Evolutionary conservation across 2,888 invertebrate species (phyloP).

Genomic region (Schizaphis graminum): DNA sequence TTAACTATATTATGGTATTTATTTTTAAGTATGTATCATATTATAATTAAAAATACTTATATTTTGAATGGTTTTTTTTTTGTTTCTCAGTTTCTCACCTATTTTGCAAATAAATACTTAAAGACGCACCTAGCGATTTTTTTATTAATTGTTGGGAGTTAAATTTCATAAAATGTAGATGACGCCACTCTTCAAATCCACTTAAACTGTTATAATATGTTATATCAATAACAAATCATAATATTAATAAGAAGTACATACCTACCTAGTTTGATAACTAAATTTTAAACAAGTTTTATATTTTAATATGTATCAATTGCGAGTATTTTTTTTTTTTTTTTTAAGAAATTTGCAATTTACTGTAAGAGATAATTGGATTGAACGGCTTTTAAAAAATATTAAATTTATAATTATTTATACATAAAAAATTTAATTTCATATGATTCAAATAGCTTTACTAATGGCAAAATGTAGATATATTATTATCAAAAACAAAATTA

Average conservation of each 20-base stretch:
- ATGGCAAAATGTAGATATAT: background rate
- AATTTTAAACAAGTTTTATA: background rate
- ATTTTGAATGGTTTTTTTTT: background rate
- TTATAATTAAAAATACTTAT: background rate
- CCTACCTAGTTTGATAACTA: background rate
- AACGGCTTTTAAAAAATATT: background rate
- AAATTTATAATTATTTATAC: background rate
- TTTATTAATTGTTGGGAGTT: background rate
- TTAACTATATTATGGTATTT: background rate
- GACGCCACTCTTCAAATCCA: background rate
- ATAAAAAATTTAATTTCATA: background rate
- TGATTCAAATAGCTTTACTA: background rate
- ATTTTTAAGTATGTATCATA: background rate
- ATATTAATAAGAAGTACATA: background rate
- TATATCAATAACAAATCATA: background rate
- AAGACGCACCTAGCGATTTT: background rate
- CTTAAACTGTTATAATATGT: background rate
- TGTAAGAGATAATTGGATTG: background rate
- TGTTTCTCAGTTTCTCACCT: background rate
- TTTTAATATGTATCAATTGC: background rate
- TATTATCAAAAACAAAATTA: constrained; percentile 17
- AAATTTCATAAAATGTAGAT: background rate
- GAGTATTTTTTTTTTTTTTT: background rate
- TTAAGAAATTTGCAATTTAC: background rate
- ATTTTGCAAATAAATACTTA: background rate